Percentiles rank a stretch among this genome's conserved stretches.
Evolutionary conservation across 2,113 vertebrate species (phyloP).

Genomic region (Sinosuthora webbiana): DNA sequence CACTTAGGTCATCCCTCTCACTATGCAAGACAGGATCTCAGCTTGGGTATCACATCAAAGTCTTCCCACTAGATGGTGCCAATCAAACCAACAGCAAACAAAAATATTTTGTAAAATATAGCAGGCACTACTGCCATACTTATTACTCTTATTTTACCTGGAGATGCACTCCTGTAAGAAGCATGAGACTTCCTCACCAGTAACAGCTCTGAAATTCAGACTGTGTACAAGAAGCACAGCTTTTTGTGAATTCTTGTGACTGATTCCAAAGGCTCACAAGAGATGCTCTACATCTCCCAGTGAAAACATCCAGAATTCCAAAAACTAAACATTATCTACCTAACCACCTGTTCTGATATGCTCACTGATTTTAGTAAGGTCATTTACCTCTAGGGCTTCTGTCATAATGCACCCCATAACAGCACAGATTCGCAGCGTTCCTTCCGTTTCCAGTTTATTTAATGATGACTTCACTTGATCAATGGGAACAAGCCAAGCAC

Average conservation of each 20-base stretch:
- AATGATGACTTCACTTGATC: slow-evolving; percentile 96
- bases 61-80: not conserved
- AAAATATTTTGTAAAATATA: not conserved
- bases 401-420: slow-evolving; percentile 99
- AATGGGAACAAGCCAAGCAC: slow-evolving; percentile 96
- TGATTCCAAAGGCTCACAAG: not conserved
- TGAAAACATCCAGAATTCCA: not conserved
- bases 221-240: not conserved
- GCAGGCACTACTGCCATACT: not conserved
- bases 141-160: not conserved
- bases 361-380: not conserved
- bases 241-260: not conserved
- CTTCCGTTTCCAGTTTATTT: slow-evolving; percentile 91
- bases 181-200: not conserved
- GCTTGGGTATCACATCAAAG: accelerated
- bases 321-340: not conserved
- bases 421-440: slow-evolving; percentile 89
- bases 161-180: not conserved
- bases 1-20: not conserved
- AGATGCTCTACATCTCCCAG: not conserved
- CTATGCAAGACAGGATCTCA: not conserved
- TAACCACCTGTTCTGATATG: not conserved
- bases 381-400: slow-evolving; percentile 90
- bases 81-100: not conserved
- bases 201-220: not conserved